These are phyloP conservation scores for Anas platyrhynchos DNA, from an alignment of 2,113 vertebrate species.

Conservation along the genomic window DNA sequence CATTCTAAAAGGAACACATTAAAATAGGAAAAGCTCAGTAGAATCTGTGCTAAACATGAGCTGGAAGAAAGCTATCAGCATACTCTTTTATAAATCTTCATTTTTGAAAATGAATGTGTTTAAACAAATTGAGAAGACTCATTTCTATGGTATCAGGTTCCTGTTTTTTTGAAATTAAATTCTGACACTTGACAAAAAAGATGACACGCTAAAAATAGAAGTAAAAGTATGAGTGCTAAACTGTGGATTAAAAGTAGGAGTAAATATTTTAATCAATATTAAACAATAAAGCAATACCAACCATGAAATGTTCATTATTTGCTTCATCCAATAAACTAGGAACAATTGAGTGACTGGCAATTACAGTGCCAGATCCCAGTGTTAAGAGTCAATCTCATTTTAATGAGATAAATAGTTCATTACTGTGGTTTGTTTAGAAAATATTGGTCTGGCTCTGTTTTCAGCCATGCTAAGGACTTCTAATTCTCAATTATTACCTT, in stretches of 20 bases:
- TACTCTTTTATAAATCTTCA: slow-evolving; percentile 48
- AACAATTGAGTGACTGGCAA: neutral
- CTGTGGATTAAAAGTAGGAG: slow-evolving; percentile 75
- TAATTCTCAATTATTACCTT: neutral
- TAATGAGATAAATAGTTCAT: neutral
- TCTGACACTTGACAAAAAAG: slow-evolving; percentile 71
- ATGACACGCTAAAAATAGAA: slow-evolving; percentile 68
- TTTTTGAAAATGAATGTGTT: slow-evolving; percentile 70
- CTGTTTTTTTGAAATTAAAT: slow-evolving; percentile 57
- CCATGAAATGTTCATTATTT: slow-evolving; percentile 68
- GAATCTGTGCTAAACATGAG: slow-evolving; percentile 67
- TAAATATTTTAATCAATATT: slow-evolving; percentile 84
- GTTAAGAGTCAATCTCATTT: neutral
- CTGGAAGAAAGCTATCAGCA: slow-evolving; percentile 69
- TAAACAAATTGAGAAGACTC: slow-evolving; percentile 67
- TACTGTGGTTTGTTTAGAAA: neutral
- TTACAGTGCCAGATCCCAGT: neutral
- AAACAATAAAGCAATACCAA: slow-evolving; percentile 81
- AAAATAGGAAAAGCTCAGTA: slow-evolving; percentile 36
- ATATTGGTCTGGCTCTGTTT: neutral
- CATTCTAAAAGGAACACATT: slow-evolving; percentile 46
- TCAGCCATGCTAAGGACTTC: neutral
- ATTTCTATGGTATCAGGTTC: slow-evolving; percentile 74
- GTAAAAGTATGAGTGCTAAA: slow-evolving; percentile 80
- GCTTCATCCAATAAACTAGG: slow-evolving; percentile 54